Conservation (phyloP, 2,797 vertebrate genomes). For the Rhabdophis nuchalis region DNA sequence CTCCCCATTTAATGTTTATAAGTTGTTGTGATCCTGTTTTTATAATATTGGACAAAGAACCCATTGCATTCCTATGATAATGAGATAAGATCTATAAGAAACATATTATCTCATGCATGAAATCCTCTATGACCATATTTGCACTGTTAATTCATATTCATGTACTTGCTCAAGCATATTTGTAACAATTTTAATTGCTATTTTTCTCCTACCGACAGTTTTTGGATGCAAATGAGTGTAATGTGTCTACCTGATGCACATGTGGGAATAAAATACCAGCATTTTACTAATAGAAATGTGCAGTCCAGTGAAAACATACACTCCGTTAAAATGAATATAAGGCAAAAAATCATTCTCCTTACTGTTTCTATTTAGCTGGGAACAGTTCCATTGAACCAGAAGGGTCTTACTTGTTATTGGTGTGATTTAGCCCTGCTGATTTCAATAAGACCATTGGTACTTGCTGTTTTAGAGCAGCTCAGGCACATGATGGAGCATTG, state of each 20-base stretch:
- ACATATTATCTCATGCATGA: background rate
- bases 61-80: background rate
- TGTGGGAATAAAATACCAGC: background rate
- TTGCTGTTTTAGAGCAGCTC: constrained; percentile 1
- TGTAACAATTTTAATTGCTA: background rate
- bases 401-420: background rate
- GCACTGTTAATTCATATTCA: background rate
- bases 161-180: background rate
- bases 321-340: background rate
- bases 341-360: background rate
- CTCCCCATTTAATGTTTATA: background rate
- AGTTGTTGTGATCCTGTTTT: background rate
- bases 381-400: background rate
- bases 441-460: background rate
- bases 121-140: background rate
- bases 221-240: background rate
- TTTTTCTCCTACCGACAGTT: background rate
- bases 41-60: background rate
- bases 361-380: background rate
- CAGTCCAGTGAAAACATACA: background rate
- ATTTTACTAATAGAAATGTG: background rate
- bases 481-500: fast-evolving
- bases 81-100: background rate
- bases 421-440: background rate
- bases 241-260: background rate